These are phyloP conservation scores for Onychomys torridus DNA, from an alignment of 2,797 vertebrate genomes.

Conservation along the genomic window DNA sequence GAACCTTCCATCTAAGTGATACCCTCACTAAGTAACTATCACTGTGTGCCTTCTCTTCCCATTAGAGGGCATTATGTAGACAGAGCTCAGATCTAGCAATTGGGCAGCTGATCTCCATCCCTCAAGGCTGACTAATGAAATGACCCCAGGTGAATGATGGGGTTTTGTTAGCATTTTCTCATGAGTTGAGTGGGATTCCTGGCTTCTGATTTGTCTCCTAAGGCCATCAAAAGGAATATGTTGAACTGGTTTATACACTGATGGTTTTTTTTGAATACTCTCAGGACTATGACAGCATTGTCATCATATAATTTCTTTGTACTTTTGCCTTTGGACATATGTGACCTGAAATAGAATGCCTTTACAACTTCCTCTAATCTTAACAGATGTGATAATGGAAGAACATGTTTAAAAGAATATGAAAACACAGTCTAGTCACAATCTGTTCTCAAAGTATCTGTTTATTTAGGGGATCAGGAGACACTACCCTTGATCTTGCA, in stretches of 20 bases:
- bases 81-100: background rate
- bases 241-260: background rate
- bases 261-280: background rate
- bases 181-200: background rate
- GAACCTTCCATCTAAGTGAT: slow-evolving; percentile 9
- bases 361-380: background rate
- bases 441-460: background rate
- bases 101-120: background rate
- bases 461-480: background rate
- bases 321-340: background rate
- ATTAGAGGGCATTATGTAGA: background rate
- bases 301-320: slow-evolving; percentile 1
- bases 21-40: background rate
- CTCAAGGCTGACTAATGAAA: background rate
- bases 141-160: background rate
- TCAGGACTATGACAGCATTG: background rate
- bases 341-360: background rate
- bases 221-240: background rate
- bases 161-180: background rate
- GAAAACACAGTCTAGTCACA: background rate
- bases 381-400: slow-evolving; percentile 33
- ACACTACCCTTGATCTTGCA: background rate
- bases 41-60: background rate
- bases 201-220: slow-evolving; percentile 12
- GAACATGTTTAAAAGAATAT: background rate